A percentile compares a stretch with the other conserved stretches of the same genome.
Conservation (phyloP, 23 tunicate species). For the Diplosoma virens region DNA sequence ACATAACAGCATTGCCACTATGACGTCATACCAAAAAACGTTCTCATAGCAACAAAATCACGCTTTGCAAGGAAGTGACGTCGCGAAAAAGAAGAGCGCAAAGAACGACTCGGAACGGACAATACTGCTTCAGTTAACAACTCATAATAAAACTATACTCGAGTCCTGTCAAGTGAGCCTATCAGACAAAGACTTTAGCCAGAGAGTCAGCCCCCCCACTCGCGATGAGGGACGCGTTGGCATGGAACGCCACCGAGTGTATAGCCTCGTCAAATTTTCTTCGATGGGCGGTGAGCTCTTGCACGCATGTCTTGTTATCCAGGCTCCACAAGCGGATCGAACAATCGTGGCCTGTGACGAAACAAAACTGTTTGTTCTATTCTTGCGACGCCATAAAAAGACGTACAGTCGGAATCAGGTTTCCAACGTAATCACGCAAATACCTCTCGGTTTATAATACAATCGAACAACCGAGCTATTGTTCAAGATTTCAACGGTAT, state of each 20-base stretch:
- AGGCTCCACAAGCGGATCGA: constrained; percentile 89
- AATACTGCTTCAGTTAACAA: constrained; percentile 15
- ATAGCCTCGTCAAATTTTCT: constrained; percentile 91
- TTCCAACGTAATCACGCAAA: no score
- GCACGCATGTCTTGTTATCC: constrained; percentile 87
- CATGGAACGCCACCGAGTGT: constrained; percentile 91
- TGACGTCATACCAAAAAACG: no score
- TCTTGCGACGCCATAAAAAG: no score
- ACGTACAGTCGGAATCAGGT: no score
- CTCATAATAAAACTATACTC: no score
- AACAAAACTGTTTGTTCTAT: no score
- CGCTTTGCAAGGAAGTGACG: background rate
- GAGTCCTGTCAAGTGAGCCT: no score
- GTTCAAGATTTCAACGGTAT: no score
- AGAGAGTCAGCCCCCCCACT: constrained; percentile 96
- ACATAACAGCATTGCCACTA: no score
- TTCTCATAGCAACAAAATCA: background rate
- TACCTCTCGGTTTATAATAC: no score
- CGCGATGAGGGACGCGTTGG: constrained; percentile 84
- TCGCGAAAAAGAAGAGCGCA: background rate
- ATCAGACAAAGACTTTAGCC: constrained; percentile 89
- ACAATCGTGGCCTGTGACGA: constrained; percentile 79
- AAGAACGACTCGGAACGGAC: background rate
- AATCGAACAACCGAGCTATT: no score
- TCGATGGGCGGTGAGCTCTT: constrained; percentile 92